These are phyloP conservation scores for Asbolus verrucosus DNA, from an alignment of 1,140 invertebrate genomes.

Conservation along the genomic window DNA sequence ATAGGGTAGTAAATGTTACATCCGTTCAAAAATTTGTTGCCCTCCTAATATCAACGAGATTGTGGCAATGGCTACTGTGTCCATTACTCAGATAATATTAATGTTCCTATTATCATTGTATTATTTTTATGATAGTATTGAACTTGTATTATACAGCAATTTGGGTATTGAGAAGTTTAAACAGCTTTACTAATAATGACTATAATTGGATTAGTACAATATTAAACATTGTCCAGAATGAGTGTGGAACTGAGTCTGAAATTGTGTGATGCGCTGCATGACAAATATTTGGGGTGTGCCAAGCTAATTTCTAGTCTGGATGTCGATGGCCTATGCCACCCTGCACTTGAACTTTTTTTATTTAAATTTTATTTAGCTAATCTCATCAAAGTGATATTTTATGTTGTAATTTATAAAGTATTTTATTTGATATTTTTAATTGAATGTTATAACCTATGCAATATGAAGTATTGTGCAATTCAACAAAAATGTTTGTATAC, in stretches of 20 bases:
- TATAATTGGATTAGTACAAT: constrained; percentile 44
- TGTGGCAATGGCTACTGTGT: constrained; percentile 54
- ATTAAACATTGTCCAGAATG: constrained; percentile 40
- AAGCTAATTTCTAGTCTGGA: constrained; percentile 59
- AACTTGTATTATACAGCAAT: constrained; percentile 42
- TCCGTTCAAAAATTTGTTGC: constrained; percentile 60
- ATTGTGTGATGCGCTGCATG: constrained; percentile 44
- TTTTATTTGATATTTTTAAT: constrained; percentile 48
- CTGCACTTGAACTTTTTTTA: constrained; percentile 38
- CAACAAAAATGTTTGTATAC: constrained; percentile 46
- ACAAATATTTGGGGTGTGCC: constrained; percentile 51
- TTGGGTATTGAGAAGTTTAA: constrained; percentile 37
- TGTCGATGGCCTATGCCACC: constrained; percentile 48
- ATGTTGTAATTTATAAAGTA: constrained; percentile 48
- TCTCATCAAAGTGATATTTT: constrained; percentile 52
- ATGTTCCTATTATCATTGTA: constrained; percentile 51
- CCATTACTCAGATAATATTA: constrained; percentile 53
- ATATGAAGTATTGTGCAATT: constrained; percentile 50
- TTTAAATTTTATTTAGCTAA: constrained; percentile 47
- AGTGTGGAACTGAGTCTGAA: constrained; percentile 24
- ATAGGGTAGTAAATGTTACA: constrained; percentile 60
- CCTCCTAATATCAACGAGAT: constrained; percentile 61
- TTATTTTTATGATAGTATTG: constrained; percentile 46
- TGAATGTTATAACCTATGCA: constrained; percentile 43
- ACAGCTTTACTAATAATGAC: constrained; percentile 33